Evolutionary conservation across 1,140 invertebrate genomes (phyloP).

Genomic region (Maniola jurtina): DNA sequence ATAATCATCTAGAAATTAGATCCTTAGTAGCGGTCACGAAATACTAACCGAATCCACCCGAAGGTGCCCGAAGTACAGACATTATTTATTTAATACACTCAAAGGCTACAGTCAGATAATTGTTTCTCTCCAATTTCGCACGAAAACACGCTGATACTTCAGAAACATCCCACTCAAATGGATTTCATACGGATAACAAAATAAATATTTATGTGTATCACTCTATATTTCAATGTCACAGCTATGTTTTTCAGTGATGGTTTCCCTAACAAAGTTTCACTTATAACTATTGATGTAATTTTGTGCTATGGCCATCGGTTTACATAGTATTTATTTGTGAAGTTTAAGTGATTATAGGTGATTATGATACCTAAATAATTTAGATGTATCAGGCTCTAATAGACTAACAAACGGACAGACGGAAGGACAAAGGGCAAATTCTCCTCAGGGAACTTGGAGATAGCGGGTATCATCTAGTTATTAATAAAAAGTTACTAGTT

Average conservation of each 20-base stretch:
- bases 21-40: constrained; percentile 40
- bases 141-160: constrained; percentile 32
- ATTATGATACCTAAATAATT: too few species aligned
- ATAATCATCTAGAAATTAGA: too few species aligned
- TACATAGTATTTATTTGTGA: too few species aligned
- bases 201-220: not conserved
- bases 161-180: constrained; percentile 12
- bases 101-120: constrained; percentile 64
- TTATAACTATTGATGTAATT: not conserved
- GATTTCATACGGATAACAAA: constrained; percentile 10
- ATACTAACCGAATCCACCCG: constrained; percentile 42
- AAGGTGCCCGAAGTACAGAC: constrained; percentile 40
- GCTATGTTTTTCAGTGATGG: not conserved
- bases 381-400: too few species aligned
- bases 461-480: too few species aligned
- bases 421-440: too few species aligned
- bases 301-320: too few species aligned
- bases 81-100: constrained; percentile 74
- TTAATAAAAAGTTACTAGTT: too few species aligned
- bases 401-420: too few species aligned
- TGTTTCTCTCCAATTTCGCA: constrained; percentile 53
- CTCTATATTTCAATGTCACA: not conserved
- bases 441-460: too few species aligned
- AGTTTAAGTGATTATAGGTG: too few species aligned
- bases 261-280: not conserved